Evolutionary conservation across 2,888 invertebrate species (phyloP).

Genomic region (Plebejus anna): DNA sequence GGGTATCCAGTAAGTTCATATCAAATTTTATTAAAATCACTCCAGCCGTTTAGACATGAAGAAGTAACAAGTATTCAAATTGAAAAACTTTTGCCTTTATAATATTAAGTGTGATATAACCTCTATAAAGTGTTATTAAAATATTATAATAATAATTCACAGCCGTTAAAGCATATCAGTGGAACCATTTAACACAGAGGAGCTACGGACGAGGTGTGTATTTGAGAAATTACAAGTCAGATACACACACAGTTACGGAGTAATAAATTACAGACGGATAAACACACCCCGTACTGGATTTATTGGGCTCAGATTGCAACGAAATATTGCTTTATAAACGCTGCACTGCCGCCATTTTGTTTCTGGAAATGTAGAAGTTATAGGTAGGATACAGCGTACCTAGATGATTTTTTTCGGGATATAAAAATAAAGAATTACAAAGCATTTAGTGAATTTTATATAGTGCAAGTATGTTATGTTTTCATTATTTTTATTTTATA

Average conservation of each 20-base stretch:
- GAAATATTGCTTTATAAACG: constrained; percentile 28
- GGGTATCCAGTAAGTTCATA: too few species aligned
- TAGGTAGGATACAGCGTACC: neutral
- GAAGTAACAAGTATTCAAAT: too few species aligned
- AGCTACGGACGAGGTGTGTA: constrained; percentile 24
- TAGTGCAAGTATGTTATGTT: too few species aligned
- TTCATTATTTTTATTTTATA: too few species aligned
- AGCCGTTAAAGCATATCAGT: constrained; percentile 11
- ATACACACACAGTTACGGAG: constrained; percentile 65
- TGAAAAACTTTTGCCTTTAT: too few species aligned
- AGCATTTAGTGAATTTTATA: too few species aligned
- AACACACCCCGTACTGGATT: constrained; percentile 48
- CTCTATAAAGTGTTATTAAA: neutral
- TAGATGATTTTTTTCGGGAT: too few species aligned
- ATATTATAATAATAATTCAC: neutral
- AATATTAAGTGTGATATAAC: too few species aligned
- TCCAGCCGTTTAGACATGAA: too few species aligned
- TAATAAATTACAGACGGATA: constrained; percentile 67
- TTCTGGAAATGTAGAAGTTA: neutral
- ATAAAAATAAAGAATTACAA: too few species aligned
- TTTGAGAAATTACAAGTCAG: constrained; percentile 68
- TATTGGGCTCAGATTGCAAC: constrained; percentile 33
- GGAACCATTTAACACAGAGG: constrained; percentile 13
- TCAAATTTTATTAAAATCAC: too few species aligned
- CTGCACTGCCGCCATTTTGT: constrained; percentile 2